Conservation (phyloP, 2,888 invertebrate genomes). For the Troides oblongomaculatus region DNA sequence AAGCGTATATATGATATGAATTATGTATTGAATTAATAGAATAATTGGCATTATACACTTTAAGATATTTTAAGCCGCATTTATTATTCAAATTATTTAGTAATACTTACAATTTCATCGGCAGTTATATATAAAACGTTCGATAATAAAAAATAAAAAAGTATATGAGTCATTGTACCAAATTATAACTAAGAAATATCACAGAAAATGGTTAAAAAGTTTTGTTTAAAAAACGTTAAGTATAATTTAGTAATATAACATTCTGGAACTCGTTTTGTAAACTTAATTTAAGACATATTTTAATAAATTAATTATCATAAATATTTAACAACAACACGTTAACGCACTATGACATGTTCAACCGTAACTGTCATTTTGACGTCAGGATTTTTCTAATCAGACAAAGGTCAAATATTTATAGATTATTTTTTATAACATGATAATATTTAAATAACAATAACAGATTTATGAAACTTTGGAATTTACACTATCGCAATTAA, state of each 20-base stretch:
- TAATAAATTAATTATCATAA: slow-evolving; percentile 4
- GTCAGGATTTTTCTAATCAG: slow-evolving; percentile 20
- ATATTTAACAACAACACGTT: neutral
- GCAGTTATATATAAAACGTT: slow-evolving; percentile 7
- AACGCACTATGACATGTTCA: slow-evolving; percentile 9
- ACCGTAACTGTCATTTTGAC: slow-evolving; percentile 21
- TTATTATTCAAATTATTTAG: too few species aligned
- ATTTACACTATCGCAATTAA: neutral
- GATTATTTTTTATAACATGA: slow-evolving; percentile 11
- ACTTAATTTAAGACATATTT: slow-evolving; percentile 11
- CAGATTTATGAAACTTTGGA: neutral
- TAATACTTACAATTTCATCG: slow-evolving; percentile 26
- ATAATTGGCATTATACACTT: too few species aligned
- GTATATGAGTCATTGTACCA: slow-evolving; percentile 16
- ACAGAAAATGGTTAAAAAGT: slow-evolving; percentile 13
- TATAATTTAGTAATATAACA: slow-evolving; percentile 3
- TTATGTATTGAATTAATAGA: too few species aligned
- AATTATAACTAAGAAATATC: slow-evolving; percentile 20
- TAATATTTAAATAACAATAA: slow-evolving; percentile 1
- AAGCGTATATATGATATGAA: too few species aligned
- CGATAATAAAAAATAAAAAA: slow-evolving; percentile 17
- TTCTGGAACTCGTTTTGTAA: slow-evolving; percentile 1
- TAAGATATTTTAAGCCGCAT: too few species aligned
- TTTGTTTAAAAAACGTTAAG: neutral
- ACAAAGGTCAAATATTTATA: slow-evolving; percentile 23